A percentile compares a stretch with the other conserved stretches of the same genome.
phyloP scores from a whole-genome alignment of 2,797 vertebrate genomes.

The Gobio occitaniae region DNA sequence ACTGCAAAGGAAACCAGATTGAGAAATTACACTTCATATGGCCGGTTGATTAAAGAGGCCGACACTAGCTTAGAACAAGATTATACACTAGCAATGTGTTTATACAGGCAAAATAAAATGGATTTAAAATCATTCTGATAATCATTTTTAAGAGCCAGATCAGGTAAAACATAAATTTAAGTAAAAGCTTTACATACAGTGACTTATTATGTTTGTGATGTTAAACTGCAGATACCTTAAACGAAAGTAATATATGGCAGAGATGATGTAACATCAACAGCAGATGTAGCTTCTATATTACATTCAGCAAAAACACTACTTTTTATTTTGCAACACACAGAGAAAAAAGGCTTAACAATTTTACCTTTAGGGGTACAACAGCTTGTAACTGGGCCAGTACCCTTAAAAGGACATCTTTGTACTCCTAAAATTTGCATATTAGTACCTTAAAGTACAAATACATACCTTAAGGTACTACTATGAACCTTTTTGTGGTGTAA shows the following conservation, averaged over 20 bases:
- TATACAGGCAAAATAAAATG: constrained; percentile 2
- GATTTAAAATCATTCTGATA: constrained; percentile 11
- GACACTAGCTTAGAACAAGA: not conserved
- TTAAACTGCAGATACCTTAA: not conserved
- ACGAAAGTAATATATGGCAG: not conserved
- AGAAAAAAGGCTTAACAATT: too few relatives aligned
- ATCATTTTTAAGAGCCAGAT: constrained; percentile 5
- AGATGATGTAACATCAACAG: not conserved
- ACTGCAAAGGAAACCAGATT: constrained; percentile 37
- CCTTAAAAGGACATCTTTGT: too few relatives aligned
- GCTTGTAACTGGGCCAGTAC: too few relatives aligned
- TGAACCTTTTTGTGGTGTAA: too few relatives aligned
- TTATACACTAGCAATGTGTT: not conserved
- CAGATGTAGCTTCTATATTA: not conserved
- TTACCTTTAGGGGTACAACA: too few relatives aligned
- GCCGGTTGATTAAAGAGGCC: constrained; percentile 45
- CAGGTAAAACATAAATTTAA: not conserved
- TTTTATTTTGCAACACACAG: not conserved
- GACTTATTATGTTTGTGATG: not conserved
- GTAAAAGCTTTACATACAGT: not conserved
- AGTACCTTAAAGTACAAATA: too few relatives aligned
- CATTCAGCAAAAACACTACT: not conserved
- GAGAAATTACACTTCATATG: constrained; percentile 42
- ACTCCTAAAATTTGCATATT: too few relatives aligned
- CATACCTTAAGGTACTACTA: too few relatives aligned